These are phyloP conservation scores for Gopherus flavomarginatus DNA, from an alignment of 2,113 vertebrate genomes.

Conservation along the genomic window DNA sequence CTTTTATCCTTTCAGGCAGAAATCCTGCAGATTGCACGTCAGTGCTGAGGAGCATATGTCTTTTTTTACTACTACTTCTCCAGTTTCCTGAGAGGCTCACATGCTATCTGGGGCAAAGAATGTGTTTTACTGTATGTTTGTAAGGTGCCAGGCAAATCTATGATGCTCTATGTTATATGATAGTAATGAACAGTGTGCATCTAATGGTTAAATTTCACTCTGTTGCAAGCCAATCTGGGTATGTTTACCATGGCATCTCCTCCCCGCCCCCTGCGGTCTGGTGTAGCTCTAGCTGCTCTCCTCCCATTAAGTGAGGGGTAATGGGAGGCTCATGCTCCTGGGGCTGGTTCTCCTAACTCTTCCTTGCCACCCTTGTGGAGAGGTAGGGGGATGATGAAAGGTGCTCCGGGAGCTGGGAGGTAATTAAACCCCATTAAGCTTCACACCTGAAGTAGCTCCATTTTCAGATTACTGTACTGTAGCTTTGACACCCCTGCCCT, in stretches of 20 bases:
- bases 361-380: accelerated
- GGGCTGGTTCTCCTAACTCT: accelerated
- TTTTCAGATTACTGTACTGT: background rate
- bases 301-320: background rate
- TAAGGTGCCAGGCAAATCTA: conserved; percentile 23
- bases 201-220: conserved; percentile 46
- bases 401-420: background rate
- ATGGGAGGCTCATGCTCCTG: accelerated
- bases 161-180: background rate
- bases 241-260: conserved; percentile 53
- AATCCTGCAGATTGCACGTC: background rate
- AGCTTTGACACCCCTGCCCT: background rate
- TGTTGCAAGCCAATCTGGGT: conserved; percentile 48
- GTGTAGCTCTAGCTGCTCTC: background rate
- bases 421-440: background rate
- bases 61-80: background rate
- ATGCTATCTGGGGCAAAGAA: background rate
- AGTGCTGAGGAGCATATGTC: background rate
- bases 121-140: background rate
- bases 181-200: conserved; percentile 6
- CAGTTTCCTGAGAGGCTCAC: background rate
- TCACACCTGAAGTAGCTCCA: background rate
- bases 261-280: conserved; percentile 18
- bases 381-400: accelerated
- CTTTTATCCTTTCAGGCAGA: accelerated